Evolutionary conservation across 1,140 invertebrate species (phyloP).

Genomic region (Drosophila carrolli): DNA sequence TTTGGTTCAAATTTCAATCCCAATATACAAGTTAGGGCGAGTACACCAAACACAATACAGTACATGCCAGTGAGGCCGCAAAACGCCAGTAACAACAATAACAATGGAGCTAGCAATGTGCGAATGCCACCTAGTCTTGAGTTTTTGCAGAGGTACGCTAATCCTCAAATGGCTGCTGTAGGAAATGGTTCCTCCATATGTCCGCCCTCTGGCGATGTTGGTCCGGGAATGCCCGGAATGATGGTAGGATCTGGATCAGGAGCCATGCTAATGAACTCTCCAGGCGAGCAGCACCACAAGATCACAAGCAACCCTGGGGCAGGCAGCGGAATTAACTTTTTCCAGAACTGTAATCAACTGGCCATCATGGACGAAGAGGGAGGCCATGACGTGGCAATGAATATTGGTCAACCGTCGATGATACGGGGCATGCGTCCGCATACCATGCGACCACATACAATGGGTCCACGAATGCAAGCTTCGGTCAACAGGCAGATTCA

Average conservation of each 20-base stretch:
- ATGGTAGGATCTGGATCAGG: slow-evolving; percentile 77
- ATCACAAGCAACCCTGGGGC: slow-evolving; percentile 47
- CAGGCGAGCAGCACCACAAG: slow-evolving; percentile 56
- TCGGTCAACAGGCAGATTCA: slow-evolving; percentile 52
- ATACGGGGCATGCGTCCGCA: slow-evolving; percentile 71
- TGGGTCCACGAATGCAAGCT: slow-evolving; percentile 54
- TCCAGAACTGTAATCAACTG: slow-evolving; percentile 85
- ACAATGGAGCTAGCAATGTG: slow-evolving; percentile 69
- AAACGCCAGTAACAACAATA: slow-evolving; percentile 87
- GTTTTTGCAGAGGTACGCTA: slow-evolving; percentile 95
- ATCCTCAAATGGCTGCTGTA: slow-evolving; percentile 88
- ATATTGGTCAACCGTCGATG: slow-evolving; percentile 82
- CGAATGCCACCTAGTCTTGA: slow-evolving; percentile 95
- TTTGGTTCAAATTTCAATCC: slow-evolving; percentile 85
- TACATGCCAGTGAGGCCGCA: slow-evolving; percentile 97
- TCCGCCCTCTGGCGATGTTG: slow-evolving; percentile 22
- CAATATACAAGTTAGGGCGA: slow-evolving; percentile 97
- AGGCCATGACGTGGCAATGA: slow-evolving; percentile 85
- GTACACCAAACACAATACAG: slow-evolving; percentile 98
- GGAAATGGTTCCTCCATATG: slow-evolving; percentile 85
- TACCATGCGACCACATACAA: slow-evolving; percentile 55
- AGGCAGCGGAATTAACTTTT: slow-evolving; percentile 77
- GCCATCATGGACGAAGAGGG: slow-evolving; percentile 65
- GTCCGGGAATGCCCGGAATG: slow-evolving; percentile 43
- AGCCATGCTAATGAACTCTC: slow-evolving; percentile 48